phyloP scores from a whole-genome alignment of 2,888 invertebrate species.

The Hyposoter dolosus region DNA sequence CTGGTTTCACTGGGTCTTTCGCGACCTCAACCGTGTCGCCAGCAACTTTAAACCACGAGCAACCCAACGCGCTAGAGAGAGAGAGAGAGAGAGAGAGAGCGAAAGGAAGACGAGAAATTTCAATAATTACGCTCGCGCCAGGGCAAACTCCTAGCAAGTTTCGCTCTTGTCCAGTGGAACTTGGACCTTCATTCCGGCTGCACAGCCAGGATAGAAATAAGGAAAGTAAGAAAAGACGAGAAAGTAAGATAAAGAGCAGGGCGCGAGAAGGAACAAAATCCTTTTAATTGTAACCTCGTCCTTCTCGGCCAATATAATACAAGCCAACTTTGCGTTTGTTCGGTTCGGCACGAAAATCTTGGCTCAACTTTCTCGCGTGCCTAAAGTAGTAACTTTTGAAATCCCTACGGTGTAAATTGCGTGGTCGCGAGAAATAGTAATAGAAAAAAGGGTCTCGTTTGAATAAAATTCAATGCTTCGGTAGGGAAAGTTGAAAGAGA shows the following conservation, averaged over 20 bases:
- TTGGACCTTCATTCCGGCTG: conserved; percentile 66
- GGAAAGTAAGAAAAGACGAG: neutral
- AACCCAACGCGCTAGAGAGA: conserved; percentile 23
- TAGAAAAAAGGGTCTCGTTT: conserved; percentile 15
- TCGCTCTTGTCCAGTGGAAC: conserved; percentile 65
- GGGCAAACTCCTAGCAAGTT: conserved; percentile 62
- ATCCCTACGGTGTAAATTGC: conserved; percentile 18
- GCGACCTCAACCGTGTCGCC: conserved; percentile 44
- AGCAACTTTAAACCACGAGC: conserved; percentile 64
- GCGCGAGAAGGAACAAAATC: conserved; percentile 27
- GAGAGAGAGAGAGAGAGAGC: neutral
- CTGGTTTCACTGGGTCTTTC: conserved; percentile 13
- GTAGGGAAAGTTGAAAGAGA: neutral
- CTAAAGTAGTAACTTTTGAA: conserved; percentile 40
- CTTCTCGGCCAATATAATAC: conserved; percentile 37
- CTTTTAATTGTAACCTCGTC: conserved; percentile 34
- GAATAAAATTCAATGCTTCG: conserved; percentile 38
- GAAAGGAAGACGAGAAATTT: conserved; percentile 63
- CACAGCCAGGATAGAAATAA: neutral
- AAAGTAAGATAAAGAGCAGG: conserved; percentile 14
- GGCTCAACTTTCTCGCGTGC: conserved; percentile 28
- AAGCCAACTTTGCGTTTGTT: conserved; percentile 42
- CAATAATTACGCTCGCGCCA: conserved; percentile 69
- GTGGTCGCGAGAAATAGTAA: neutral
- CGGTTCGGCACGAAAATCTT: conserved; percentile 47